Percentiles rank a stretch among this genome's conserved stretches.
These are phyloP conservation scores for Chloroclysta siterata DNA, from an alignment of 2,888 invertebrate species.

Conservation along the genomic window DNA sequence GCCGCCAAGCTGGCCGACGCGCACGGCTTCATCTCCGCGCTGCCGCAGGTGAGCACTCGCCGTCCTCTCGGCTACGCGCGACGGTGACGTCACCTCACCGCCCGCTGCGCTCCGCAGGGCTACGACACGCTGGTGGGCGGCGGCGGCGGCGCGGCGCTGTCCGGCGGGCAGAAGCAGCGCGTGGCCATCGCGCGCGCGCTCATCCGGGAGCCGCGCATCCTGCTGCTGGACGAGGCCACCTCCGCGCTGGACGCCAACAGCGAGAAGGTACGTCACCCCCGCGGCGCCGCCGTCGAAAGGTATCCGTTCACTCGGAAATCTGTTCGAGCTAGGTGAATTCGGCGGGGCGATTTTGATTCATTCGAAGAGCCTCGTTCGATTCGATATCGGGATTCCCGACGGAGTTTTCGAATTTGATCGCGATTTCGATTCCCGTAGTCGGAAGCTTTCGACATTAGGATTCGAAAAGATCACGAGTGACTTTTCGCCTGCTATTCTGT, in stretches of 20 bases:
- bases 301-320: no score
- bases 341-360: no score
- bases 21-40: slow-evolving; percentile 88
- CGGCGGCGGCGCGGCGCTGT: slow-evolving; percentile 88
- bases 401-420: no score
- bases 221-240: slow-evolving; percentile 88
- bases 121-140: slow-evolving; percentile 87
- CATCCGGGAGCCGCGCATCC: slow-evolving; percentile 85
- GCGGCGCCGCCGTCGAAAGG: background rate
- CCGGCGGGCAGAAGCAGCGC: slow-evolving; percentile 91
- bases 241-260: slow-evolving; percentile 89
- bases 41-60: slow-evolving; percentile 85
- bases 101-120: slow-evolving; percentile 68
- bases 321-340: no score
- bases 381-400: no score
- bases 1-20: slow-evolving; percentile 91
- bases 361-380: no score
- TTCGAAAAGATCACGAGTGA: no score
- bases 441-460: no score
- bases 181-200: slow-evolving; percentile 90
- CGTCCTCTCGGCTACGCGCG: slow-evolving; percentile 60
- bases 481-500: no score
- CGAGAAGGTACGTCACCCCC: slow-evolving; percentile 80
- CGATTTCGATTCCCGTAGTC: no score
- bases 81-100: no score